Evolutionary conservation across 2,113 vertebrate genomes (phyloP).

Genomic region (Silurus asotus): DNA sequence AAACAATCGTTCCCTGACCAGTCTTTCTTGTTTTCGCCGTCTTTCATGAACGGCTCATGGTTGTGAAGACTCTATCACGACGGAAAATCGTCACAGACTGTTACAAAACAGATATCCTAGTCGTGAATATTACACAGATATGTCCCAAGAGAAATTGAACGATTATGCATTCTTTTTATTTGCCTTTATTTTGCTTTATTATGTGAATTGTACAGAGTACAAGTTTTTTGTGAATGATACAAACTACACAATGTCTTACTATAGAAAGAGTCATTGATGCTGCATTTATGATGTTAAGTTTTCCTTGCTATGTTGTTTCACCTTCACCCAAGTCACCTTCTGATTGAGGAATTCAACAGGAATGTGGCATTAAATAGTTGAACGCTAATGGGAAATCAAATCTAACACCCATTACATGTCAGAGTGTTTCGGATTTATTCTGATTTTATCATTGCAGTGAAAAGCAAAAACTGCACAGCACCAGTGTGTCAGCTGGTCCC

Average conservation of each 20-base stretch:
- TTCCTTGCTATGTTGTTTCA: neutral
- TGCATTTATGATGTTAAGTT: neutral
- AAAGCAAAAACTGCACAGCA: conserved; percentile 1
- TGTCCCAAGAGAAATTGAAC: neutral
- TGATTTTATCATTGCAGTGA: neutral
- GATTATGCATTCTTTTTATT: neutral
- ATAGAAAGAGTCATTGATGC: neutral
- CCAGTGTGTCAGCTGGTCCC: neutral
- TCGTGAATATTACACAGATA: neutral
- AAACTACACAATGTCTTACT: neutral
- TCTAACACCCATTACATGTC: neutral
- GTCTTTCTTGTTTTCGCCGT: no score
- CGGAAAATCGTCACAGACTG: neutral
- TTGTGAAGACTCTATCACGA: neutral
- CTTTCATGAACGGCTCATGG: neutral
- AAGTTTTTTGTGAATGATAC: neutral
- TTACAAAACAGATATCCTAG: neutral
- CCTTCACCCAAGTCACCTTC: neutral
- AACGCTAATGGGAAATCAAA: neutral
- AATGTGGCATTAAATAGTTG: neutral
- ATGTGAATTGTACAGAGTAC: neutral
- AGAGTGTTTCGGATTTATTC: neutral
- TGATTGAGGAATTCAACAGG: neutral
- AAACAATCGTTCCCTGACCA: neutral
- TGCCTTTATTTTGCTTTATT: neutral